phyloP scores from a whole-genome alignment of 2,888 invertebrate species.

The Eilema depressum region DNA sequence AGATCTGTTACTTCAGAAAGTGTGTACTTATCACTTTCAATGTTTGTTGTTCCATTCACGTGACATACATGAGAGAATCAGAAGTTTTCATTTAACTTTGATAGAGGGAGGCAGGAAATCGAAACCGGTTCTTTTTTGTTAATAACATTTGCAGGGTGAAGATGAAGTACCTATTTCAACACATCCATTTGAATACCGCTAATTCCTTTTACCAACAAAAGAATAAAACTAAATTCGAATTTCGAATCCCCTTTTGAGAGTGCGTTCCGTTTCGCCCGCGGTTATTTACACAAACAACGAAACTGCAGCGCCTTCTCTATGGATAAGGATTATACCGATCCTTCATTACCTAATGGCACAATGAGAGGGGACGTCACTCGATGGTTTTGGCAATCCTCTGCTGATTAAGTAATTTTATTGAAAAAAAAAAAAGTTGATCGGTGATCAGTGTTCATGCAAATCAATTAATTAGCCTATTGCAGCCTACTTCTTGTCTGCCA shows the following conservation, averaged over 20 bases:
- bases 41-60: too few species aligned
- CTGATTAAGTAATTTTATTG: slow-evolving; percentile 7
- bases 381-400: slow-evolving; percentile 44
- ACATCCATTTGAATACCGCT: slow-evolving; percentile 14
- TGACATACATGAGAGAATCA: too few species aligned
- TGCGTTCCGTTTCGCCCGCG: slow-evolving; percentile 60
- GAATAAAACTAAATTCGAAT: slow-evolving; percentile 60
- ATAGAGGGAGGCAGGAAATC: too few species aligned
- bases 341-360: slow-evolving; percentile 72
- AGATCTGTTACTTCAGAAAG: too few species aligned
- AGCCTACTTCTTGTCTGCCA: too few species aligned
- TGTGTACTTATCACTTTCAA: too few species aligned
- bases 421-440: background rate
- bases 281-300: slow-evolving; percentile 70
- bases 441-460: too few species aligned
- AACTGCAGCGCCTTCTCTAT: slow-evolving; percentile 49
- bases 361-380: slow-evolving; percentile 57
- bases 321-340: slow-evolving; percentile 72
- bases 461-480: too few species aligned
- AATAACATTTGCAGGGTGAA: too few species aligned
- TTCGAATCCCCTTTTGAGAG: slow-evolving; percentile 67
- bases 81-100: too few species aligned
- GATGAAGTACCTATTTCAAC: background rate
- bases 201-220: slow-evolving; percentile 27
- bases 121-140: background rate